Base-by-base conservation (phyloP, 2,113 vertebrate species). In the Mustelus asterias region DNA sequence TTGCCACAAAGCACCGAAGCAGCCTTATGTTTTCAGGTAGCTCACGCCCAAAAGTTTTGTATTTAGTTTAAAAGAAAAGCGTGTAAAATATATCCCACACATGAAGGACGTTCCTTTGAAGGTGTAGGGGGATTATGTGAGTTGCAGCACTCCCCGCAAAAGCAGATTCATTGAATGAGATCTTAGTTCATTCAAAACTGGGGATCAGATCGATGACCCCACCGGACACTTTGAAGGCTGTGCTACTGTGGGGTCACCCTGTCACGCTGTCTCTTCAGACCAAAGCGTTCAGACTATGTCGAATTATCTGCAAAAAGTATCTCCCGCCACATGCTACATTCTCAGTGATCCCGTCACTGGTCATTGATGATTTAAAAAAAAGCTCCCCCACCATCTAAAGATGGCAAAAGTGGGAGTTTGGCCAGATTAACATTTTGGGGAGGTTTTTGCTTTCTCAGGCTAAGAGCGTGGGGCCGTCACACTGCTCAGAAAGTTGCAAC, bases 131-230 rank as follows among this genome's bases (percentile, higher is more conserved):
- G 89, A 33, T 65, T 60, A 92, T 92, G 89, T 9, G 89, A 92
- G 60, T 92, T 37, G 63, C 58, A 92, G 58, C 58, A 65, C 33
- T 92, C 58, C 58, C 60, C 18, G 89, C n/a, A 67, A 95, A 69
- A 95, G 93, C 63, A 72, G 93, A 95, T 72, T 72, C 93, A 95
- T 72, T 95, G 22, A 48, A 95, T 95, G 41, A 72, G 65, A 95
- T 69, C 69, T 95, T 72, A 72, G 65, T 95, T 48, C 65, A 95
- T 95, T 95, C 93, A 95, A 48, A 95, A 41, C 69, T 16, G 48
- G 24, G 6, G 69, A 95, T 95, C 93, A 95, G 93, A 48, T 37
- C 44, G 93, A 44, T 6, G 93, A 94, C 48, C 93, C 88, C 37
- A 94, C 7, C 3, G 63, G 69, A 72, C 65, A 70, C 93, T 95